Base-by-base conservation (phyloP, 1,140 invertebrate genomes). In the Oedothorax gibbosus region DNA sequence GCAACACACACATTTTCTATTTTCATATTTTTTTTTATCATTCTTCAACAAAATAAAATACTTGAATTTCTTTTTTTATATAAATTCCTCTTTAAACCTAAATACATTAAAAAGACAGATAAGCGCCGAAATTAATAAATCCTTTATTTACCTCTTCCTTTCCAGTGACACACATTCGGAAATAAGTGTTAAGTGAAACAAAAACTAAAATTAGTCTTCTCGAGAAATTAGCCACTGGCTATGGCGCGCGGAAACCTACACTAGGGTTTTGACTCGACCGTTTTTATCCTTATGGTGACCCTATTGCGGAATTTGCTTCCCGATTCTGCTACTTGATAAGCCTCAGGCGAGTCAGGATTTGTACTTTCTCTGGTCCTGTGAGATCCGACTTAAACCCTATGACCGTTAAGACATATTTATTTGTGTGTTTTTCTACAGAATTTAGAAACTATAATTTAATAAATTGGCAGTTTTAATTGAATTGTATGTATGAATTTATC, bases 261-360 rank as follows among this genome's bases (percentile, higher is more conserved):
- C 51, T 10, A 51, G 69, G 50, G 9, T 53, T 71, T 18, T 51
- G 18, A n/a, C 11, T 53, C 49, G 54, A 56, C 21, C 51, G 54
- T 75, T 60, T 56, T 60, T 75, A 60, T 75, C 72, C 21, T 60
- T 21, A n/a, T 60, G 12, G 12, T 75, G 72, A 75, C 72, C 72
- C 20, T 20, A 60, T 75, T 75, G 20, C 10, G 10, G 71, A 11
- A 75, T 75, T 50, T 7, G 20, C 72, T 75, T 11, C 7, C 12
- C 12, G 71, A 73, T 8, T 15, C 21, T 21, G 72, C 72, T 60
- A 20, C 20, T 0, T 57, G 54, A 15, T n/a, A 75, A 75, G 72
- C 72, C 72, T 20, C 10, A 21, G 54, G 53, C 21, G 18, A 56
- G 14, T 18, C 14, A 62, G 18, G 4, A 15, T 18, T 15, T 62